Base-by-base conservation (phyloP, 1,140 invertebrate genomes). In the Drosophila erecta region DNA sequence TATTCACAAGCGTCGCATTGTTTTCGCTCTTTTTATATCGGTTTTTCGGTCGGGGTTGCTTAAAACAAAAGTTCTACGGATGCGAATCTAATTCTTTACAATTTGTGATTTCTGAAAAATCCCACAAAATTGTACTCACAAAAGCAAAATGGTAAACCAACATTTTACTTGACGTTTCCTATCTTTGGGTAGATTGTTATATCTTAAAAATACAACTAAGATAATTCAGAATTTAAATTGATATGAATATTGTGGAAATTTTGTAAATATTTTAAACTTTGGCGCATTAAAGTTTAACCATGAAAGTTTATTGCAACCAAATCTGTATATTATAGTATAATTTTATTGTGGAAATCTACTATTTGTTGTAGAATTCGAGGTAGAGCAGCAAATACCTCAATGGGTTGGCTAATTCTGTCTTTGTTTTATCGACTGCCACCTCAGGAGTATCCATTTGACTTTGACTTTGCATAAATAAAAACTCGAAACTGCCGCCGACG, bases 381-480 rank as follows among this genome's bases (percentile, higher is more conserved):
- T 20, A 15, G 8, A 15, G 15, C 46, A 1, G 12, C 22, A 14
- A 24, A 15, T 20, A 30, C 44, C 30, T 51, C 35, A 10, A 17
- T 53, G 47, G 33, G 14, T 11, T 54, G 4, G 14, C 10, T 10
- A 55, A 61, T 55, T 55, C 17, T 38, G 4, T 55, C 15, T 12
- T 59, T 33, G 47, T 17, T 58, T 62, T 43, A 58, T 35, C 11
- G 30, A 11, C 35, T 66, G 64, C 64, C 46, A 64, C 64, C 64
- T 49, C 46, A 50, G 46, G 27, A 65, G 64, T 51, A 71, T 59
- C 33, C 49, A 38, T 71, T 70, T 55, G 69, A 72, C 53, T 58
- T 51, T 69, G 51, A 67, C 62, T 57, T 58, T 70, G 65, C 56
- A 71, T 71, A 71, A 71, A 67, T 71, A 70, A 37, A 50, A 70